These are phyloP conservation scores for Pyrocoelia pectoralis DNA, from an alignment of 2,888 invertebrate species.

Conservation along the genomic window DNA sequence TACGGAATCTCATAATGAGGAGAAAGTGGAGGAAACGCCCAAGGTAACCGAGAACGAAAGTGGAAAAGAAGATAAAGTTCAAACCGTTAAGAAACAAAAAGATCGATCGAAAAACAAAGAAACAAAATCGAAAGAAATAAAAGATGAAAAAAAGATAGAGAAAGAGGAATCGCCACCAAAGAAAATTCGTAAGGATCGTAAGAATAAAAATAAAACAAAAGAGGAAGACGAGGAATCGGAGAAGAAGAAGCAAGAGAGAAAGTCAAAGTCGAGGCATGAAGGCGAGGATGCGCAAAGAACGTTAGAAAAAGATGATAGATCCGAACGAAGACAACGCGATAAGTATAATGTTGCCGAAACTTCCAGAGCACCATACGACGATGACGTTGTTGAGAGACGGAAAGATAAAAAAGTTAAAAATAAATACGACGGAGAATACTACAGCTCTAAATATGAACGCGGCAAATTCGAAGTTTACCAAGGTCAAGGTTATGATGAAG, in stretches of 20 bases:
- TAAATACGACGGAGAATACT: background rate
- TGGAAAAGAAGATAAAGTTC: no score
- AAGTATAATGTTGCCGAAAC: background rate
- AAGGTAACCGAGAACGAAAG: no score
- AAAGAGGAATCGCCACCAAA: background rate
- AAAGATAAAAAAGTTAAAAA: background rate
- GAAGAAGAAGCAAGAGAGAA: background rate
- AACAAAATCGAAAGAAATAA: no score
- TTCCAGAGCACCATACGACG: background rate
- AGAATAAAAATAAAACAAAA: background rate
- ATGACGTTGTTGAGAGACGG: background rate
- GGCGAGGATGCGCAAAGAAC: background rate
- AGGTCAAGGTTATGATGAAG: constrained; percentile 6
- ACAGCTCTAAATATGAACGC: constrained; percentile 9
- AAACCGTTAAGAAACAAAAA: no score
- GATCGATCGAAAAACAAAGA: no score
- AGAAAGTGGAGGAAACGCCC: background rate
- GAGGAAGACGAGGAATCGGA: background rate
- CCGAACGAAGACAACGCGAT: constrained; percentile 1
- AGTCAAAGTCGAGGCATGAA: background rate
- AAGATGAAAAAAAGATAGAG: background rate
- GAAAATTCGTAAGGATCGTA: background rate
- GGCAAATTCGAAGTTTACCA: constrained; percentile 10
- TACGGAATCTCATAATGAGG: background rate
- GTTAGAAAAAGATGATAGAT: constrained; percentile 3